Base-by-base conservation (phyloP, 2,113 vertebrate species). In the Perca schrenkii region DNA sequence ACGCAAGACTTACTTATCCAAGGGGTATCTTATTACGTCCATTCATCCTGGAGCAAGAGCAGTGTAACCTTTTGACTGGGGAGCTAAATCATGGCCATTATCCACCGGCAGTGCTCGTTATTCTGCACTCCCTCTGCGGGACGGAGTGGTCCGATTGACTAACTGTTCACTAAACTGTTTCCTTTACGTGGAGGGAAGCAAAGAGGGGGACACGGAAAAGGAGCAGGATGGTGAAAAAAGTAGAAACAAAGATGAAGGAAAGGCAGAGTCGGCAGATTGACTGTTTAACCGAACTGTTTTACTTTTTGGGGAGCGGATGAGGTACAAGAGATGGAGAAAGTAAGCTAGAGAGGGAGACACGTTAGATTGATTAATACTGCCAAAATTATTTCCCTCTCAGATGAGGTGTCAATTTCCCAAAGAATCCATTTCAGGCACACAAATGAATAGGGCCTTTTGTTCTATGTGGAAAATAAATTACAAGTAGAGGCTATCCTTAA, bases 31-130 rank as follows among this genome's bases (percentile, higher is more conserved):
- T 93, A 93, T 94, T 93, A 89, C 83, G 13, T 86, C 88, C 89
- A 93, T 93, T 91, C 92, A 92, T 93, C 90, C 83, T 86, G 85
- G 80, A 80, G 89, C 87, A 75, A 86, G 83, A 88, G 88, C 88
- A 82, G 82, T 79, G 85, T 89, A 92, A 93, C 93, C 91, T 92
- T 93, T 91, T 86, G 92, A 93, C 90, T 89, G 80, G 67, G 71
- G 88, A 87, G 86, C 91, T 91, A 93, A 93, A 94, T 93, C 93
- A 91, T 73, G 88, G 85, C 91, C 77, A 90, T 91, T 92, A 93
- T 89, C 90, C 89, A 78, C 81, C 85, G 57, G 83, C 88, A 90
- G 86, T 68, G 88, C 90, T 92, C 84, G 87, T 91, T 92, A 91
- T 92, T 89, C 83, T 84, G 88, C 84, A 83, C 91, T 90, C 91